Percentiles rank a stretch among this genome's conserved stretches.
phyloP scores from a whole-genome alignment of 2,113 vertebrate genomes.

The Microtus pennsylvanicus region DNA sequence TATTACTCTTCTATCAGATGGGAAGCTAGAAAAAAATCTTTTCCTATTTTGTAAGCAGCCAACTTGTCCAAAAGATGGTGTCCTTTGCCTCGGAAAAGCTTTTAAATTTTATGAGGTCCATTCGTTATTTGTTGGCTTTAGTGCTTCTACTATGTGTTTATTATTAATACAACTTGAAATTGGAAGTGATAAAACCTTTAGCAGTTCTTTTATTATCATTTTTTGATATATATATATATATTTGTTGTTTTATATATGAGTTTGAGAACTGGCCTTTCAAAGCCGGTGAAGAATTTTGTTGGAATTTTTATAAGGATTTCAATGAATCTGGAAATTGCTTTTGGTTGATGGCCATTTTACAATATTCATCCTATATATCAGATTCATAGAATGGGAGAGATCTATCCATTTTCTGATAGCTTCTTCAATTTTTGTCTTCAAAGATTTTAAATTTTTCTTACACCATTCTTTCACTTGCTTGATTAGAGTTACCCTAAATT shows the following conservation, averaged over 20 bases:
- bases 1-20: neutral
- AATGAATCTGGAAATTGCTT: too few species aligned
- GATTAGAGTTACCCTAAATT: neutral
- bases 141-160: neutral
- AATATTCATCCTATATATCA: neutral
- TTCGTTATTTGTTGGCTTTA: neutral
- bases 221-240: neutral
- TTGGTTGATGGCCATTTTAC: neutral
- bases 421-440: neutral
- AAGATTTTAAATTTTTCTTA: neutral
- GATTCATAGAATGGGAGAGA: neutral
- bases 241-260: too few species aligned
- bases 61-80: neutral
- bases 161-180: neutral
- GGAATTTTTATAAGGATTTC: too few species aligned
- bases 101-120: neutral
- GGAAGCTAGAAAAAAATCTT: neutral
- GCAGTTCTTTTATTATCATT: neutral
- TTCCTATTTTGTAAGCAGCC: neutral
- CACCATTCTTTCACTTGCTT: neutral
- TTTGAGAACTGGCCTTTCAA: too few species aligned
- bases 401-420: neutral
- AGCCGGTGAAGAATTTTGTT: too few species aligned
- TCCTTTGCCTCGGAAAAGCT: neutral
- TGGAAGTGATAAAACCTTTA: neutral